Conservation (phyloP, 2,797 vertebrate genomes). For the Momotus momota region DNA sequence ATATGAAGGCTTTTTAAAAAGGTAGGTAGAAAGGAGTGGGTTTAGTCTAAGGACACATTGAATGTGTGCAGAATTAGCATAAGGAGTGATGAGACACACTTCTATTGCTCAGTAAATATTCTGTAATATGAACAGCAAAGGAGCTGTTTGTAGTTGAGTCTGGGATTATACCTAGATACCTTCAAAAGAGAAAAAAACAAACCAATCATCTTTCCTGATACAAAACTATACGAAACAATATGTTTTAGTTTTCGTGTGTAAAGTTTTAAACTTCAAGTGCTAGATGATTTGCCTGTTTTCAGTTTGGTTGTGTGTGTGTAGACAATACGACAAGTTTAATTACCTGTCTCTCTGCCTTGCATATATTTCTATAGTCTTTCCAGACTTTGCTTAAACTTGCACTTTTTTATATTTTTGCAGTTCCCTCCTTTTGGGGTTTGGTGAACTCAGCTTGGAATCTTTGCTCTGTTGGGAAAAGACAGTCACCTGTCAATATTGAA, state of each 20-base stretch:
- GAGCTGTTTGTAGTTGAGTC: not conserved
- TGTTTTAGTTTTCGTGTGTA: not conserved
- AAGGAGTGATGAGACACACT: not conserved
- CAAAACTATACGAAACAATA: not conserved
- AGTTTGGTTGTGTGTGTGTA: not conserved
- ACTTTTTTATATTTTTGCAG: slow-evolving; percentile 75
- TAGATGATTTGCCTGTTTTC: not conserved
- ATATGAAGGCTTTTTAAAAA: not conserved
- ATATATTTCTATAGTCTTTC: not conserved
- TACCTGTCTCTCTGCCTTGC: not conserved
- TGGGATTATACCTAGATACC: not conserved
- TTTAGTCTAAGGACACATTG: not conserved
- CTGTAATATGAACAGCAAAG: not conserved
- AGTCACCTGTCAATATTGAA: slow-evolving; percentile 98
- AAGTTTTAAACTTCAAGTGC: not conserved
- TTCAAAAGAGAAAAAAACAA: not conserved
- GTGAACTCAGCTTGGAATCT: slow-evolving; percentile 99
- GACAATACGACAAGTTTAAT: not conserved
- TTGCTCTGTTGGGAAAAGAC: slow-evolving; percentile 96
- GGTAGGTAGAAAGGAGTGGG: not conserved
- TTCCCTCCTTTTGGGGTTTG: slow-evolving; percentile 99
- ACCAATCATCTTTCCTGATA: not conserved
- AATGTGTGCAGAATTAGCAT: not conserved
- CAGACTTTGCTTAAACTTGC: not conserved
- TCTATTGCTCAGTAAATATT: not conserved